Conservation (phyloP, 2,797 vertebrate genomes). For the Eulemur mongoz region DNA sequence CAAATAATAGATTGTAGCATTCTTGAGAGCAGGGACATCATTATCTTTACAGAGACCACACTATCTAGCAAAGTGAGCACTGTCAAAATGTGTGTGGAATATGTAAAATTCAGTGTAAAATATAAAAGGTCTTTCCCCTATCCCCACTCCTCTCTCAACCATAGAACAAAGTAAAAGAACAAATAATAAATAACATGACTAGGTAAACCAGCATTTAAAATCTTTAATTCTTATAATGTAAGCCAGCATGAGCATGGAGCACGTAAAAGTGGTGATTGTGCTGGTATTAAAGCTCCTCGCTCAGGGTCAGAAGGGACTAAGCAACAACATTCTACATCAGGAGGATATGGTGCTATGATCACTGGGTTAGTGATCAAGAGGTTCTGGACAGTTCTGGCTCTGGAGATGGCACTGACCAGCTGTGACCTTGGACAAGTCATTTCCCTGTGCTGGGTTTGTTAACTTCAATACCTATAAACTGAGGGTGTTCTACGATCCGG, state of each 20-base stretch:
- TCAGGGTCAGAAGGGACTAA: not conserved
- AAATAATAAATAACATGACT: not conserved
- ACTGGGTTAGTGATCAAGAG: not conserved
- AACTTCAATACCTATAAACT: not conserved
- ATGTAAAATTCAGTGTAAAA: not conserved
- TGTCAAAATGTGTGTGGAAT: not conserved
- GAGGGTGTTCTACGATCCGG: not conserved
- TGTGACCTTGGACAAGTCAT: not conserved
- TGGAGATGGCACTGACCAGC: not conserved
- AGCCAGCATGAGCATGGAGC: not conserved
- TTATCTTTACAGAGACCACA: not conserved
- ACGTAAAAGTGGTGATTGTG: not conserved
- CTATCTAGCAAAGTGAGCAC: not conserved
- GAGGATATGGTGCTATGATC: not conserved
- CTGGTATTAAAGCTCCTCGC: not conserved
- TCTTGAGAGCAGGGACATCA: not conserved
- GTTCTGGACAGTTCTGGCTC: not conserved
- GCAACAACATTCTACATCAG: not conserved
- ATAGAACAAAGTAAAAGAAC: not conserved
- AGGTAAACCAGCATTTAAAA: not conserved
- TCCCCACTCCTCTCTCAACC: not conserved
- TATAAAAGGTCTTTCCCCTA: not conserved
- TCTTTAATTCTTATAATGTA: not conserved
- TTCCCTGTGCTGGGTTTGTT: not conserved
- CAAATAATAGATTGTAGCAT: not conserved